These are phyloP conservation scores for Oxycera nigricornis DNA, from an alignment of 2,888 invertebrate genomes.

Conservation along the genomic window DNA sequence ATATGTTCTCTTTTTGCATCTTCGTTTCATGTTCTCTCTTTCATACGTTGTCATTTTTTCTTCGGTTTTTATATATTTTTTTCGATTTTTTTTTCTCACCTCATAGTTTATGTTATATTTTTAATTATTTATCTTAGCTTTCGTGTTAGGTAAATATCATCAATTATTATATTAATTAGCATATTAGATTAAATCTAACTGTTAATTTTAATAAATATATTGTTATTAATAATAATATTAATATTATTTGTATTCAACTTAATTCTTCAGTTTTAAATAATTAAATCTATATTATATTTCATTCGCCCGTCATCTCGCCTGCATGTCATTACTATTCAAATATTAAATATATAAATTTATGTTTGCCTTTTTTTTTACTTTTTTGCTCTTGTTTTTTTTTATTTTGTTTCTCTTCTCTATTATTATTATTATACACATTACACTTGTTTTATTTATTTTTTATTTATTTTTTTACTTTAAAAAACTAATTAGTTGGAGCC, in stretches of 20 bases:
- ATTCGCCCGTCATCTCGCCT: too few relatives aligned
- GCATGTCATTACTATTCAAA: not conserved
- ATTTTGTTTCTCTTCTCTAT: conserved; percentile 43
- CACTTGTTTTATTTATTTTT: conserved; percentile 18
- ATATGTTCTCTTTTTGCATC: too few relatives aligned
- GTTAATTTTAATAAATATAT: too few relatives aligned
- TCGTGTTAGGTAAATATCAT: conserved; percentile 27
- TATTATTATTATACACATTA: conserved; percentile 4
- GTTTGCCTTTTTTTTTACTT: conserved; percentile 32
- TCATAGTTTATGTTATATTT: too few relatives aligned
- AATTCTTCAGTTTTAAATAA: too few relatives aligned
- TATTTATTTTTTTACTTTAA: conserved; percentile 9
- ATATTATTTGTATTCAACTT: too few relatives aligned
- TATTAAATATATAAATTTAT: not conserved
- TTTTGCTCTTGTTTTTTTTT: conserved; percentile 24
- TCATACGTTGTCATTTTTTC: not conserved
- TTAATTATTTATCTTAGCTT: conserved; percentile 10
- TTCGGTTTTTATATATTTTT: not conserved
- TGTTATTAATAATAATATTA: too few relatives aligned
- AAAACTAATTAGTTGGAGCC: conserved; percentile 47
- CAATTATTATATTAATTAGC: too few relatives aligned
- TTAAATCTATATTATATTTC: too few relatives aligned
- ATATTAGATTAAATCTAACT: too few relatives aligned
- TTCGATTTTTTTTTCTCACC: not conserved
- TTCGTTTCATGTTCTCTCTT: too few relatives aligned